A percentile compares a stretch with the other conserved stretches of the same genome.
These are phyloP conservation scores for Philypnodon macrostomus DNA, from an alignment of 2,797 vertebrate genomes.

Conservation along the genomic window DNA sequence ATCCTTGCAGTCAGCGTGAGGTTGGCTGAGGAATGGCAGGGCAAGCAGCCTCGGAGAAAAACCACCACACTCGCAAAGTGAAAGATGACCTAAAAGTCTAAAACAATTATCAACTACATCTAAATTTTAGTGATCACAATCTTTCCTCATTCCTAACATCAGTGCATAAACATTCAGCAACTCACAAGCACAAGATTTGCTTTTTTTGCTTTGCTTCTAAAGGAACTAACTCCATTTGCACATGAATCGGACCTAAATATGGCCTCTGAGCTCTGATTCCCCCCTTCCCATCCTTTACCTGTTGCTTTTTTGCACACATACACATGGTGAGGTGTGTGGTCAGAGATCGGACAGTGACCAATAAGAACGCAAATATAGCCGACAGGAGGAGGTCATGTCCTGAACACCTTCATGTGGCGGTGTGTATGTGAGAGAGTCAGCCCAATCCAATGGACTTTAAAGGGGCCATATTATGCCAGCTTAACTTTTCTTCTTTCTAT, in stretches of 20 bases:
- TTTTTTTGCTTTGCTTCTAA: slow-evolving; percentile 78
- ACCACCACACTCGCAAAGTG: slow-evolving; percentile 55
- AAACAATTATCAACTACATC: slow-evolving; percentile 36
- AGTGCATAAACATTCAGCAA: slow-evolving; percentile 17
- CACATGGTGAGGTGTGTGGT: slow-evolving; percentile 49
- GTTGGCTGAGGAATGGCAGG: slow-evolving; percentile 82
- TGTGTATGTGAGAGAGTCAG: slow-evolving; percentile 29
- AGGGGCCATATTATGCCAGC: no score
- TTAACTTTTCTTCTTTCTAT: no score
- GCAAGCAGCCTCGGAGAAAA: slow-evolving; percentile 82
- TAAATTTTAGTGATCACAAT: slow-evolving; percentile 45
- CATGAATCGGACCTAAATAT: no score
- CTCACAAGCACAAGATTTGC: slow-evolving; percentile 40
- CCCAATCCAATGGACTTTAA: slow-evolving; percentile 7
- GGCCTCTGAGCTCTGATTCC: no score
- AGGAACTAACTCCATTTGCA: slow-evolving; percentile 68
- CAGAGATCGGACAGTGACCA: slow-evolving; percentile 64
- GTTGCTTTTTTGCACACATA: slow-evolving; percentile 17
- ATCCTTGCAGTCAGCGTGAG: slow-evolving; percentile 86
- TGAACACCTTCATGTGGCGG: slow-evolving; percentile 15
- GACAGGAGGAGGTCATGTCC: slow-evolving; percentile 7
- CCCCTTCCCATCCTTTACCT: slow-evolving; percentile 10
- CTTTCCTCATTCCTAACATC: slow-evolving; percentile 45
- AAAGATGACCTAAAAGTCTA: slow-evolving; percentile 50
- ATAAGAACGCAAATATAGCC: slow-evolving; percentile 4